Percentiles rank a stretch among this genome's conserved stretches.
phyloP scores from a whole-genome alignment of 2,888 invertebrate genomes.

The Lobophora halterata region DNA sequence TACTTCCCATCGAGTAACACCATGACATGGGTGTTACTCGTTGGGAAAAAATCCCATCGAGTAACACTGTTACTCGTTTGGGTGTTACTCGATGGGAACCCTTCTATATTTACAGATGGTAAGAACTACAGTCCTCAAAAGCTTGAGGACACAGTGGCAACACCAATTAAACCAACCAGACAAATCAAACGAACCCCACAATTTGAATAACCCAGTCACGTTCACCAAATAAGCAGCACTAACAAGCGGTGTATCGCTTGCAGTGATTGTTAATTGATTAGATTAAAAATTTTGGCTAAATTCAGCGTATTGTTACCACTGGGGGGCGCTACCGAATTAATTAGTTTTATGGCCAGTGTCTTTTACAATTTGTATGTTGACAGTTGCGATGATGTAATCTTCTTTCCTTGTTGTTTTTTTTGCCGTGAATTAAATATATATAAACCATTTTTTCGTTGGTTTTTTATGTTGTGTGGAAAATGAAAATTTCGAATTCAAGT shows the following conservation, averaged over 20 bases:
- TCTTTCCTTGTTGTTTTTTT: slow-evolving; percentile 25
- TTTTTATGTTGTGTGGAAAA: slow-evolving; percentile 8
- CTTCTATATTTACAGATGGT: too few species aligned
- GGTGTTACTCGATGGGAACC: too few species aligned
- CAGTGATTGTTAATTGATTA: slow-evolving; percentile 82
- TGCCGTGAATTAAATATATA: background rate
- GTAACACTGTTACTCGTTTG: too few species aligned
- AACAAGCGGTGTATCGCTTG: slow-evolving; percentile 79
- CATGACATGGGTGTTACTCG: too few species aligned
- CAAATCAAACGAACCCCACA: slow-evolving; percentile 69
- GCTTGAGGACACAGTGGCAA: slow-evolving; percentile 51
- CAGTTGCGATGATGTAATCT: slow-evolving; percentile 47
- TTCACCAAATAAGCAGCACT: slow-evolving; percentile 76
- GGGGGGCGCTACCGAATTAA: slow-evolving; percentile 58
- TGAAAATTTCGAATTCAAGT: slow-evolving; percentile 22
- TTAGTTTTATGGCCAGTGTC: slow-evolving; percentile 65
- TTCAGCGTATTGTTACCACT: slow-evolving; percentile 67
- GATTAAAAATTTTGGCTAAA: slow-evolving; percentile 78
- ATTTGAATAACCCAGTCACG: slow-evolving; percentile 77
- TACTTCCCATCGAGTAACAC: too few species aligned
- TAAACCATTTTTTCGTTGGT: slow-evolving; percentile 3
- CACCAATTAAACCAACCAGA: slow-evolving; percentile 63
- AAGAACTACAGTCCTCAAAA: too few species aligned
- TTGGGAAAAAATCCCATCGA: too few species aligned
- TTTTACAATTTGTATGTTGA: slow-evolving; percentile 71